Conservation (phyloP, 2,113 vertebrate species). For the Dendropsophus ebraccatus region DNA sequence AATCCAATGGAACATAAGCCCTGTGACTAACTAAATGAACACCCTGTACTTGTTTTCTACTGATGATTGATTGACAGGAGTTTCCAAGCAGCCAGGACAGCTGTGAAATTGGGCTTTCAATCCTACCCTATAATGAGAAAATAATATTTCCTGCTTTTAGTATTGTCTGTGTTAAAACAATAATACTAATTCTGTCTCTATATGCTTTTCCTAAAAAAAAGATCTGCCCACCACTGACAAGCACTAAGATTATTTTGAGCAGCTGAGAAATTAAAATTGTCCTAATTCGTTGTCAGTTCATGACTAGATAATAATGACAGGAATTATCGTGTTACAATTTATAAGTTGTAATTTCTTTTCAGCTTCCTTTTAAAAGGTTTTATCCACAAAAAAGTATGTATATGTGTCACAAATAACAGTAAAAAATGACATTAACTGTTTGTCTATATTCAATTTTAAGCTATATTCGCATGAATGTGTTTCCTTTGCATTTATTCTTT, state of each 20-base stretch:
- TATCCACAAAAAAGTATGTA: neutral
- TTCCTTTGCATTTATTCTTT: too few relatives aligned
- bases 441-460: too few relatives aligned
- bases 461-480: too few relatives aligned
- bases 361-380: neutral
- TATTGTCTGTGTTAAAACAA: neutral
- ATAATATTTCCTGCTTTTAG: neutral
- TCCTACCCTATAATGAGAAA: neutral
- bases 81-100: conserved; percentile 14
- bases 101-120: conserved; percentile 11
- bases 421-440: too few relatives aligned
- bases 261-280: neutral
- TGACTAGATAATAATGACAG: neutral
- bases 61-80: conserved; percentile 38
- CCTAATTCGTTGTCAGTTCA: neutral
- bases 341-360: neutral
- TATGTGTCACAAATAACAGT: too few relatives aligned
- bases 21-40: conserved; percentile 34
- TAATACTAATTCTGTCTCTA: neutral
- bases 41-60: conserved; percentile 41
- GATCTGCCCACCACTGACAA: neutral
- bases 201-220: neutral
- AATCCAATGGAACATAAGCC: conserved; percentile 30
- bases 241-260: neutral
- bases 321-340: neutral